Conservation (phyloP, 2,113 vertebrate genomes). For the Lepisosteus osseus region DNA sequence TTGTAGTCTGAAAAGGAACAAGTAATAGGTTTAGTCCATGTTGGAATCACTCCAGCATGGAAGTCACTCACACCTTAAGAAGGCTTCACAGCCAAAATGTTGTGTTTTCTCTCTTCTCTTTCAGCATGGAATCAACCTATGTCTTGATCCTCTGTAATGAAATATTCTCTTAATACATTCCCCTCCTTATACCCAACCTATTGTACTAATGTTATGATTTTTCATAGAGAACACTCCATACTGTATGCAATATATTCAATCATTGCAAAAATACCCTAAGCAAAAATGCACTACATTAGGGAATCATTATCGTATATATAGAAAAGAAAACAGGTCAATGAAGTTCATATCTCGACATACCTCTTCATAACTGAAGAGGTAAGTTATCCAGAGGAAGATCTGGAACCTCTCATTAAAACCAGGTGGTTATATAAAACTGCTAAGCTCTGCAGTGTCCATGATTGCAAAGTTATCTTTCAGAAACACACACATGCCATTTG, state of each 20-base stretch:
- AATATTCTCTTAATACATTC: too few species aligned
- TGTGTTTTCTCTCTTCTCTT: too few species aligned
- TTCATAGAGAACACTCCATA: slow-evolving; percentile 15
- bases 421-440: slow-evolving; percentile 5
- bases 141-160: too few species aligned
- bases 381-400: slow-evolving; percentile 30
- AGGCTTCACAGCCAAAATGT: too few species aligned
- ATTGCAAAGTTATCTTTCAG: slow-evolving; percentile 32
- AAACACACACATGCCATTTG: slow-evolving; percentile 27
- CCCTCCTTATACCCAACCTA: background rate
- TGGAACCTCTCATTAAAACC: slow-evolving; percentile 28
- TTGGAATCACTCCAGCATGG: too few species aligned
- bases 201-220: slow-evolving; percentile 17
- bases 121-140: too few species aligned
- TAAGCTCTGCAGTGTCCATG: slow-evolving; percentile 35
- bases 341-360: slow-evolving; percentile 54
- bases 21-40: too few species aligned
- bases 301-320: slow-evolving; percentile 28
- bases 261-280: background rate
- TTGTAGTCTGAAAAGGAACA: too few species aligned
- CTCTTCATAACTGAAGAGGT: slow-evolving; percentile 54
- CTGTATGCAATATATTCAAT: background rate
- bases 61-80: too few species aligned
- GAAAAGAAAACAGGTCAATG: slow-evolving; percentile 19
- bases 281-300: slow-evolving; percentile 23